Evolutionary conservation across 2,113 vertebrate genomes (phyloP), one percentile per base, ranked within the genome.

Genomic region (Sceloporus tristichus): DNA sequence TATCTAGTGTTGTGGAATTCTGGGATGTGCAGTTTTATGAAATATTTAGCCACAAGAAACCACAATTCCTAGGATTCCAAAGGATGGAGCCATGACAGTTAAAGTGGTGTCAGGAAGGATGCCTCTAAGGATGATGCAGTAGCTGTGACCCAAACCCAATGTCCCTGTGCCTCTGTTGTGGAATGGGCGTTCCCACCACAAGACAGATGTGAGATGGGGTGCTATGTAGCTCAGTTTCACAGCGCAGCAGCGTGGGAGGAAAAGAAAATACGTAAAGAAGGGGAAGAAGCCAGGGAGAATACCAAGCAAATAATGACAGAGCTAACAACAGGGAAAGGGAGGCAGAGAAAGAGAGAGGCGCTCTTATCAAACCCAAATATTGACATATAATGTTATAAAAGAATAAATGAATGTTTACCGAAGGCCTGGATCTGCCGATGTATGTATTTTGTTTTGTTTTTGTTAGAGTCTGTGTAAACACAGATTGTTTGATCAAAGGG

Each of bases 321-420:
- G 48, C 40, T 1, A 82, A 9, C 27, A 6, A n/a, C 13, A 48
- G 40, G 8, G 13, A 1, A 23, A 40, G 7, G 2, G 25, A 71
- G 27, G 68, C 8, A 29, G 27, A 71, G 29, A 71, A 62, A 62
- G 18, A 29, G 27, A 71, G 9, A 25, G 34, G 1, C 40, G 5
- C 78, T 10, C 14, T 38, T 53, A 88, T 76, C 79, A 76, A 4
- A 13, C 11, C n/a, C 86, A 82, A 76, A 54, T 83, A 29, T 29
- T 88, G 71, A 88, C 59, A 56, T 40, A 54, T 59, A n/a, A 23
- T 19, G 34, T 71, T 29, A 73, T 73, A 80, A 80, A 87, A 82
- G 34, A 59, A 73, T 19, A 19, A 42, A 74, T 19, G 56, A 9
- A 29, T 48, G 79, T 65, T 76, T 88, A 29, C 79, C 21, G 9